Evolutionary conservation across 2,113 vertebrate species (phyloP), one percentile per base, ranked within the genome.

Genomic region (Chloropsis hardwickii): DNA sequence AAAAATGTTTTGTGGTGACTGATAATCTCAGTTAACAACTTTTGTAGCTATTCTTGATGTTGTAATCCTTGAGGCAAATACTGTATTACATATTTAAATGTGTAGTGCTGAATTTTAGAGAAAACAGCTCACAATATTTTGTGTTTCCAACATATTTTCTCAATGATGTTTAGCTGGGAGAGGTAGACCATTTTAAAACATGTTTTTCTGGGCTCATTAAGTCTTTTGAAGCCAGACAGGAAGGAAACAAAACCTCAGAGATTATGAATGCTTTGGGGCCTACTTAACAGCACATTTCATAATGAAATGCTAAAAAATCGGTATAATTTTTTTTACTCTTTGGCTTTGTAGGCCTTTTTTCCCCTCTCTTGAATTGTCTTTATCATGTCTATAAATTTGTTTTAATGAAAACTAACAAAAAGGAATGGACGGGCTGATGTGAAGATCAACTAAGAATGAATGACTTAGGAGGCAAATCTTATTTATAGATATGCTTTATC

Each of bases 211-310:
- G 27, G 54, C 42, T 91, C 56, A 82, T 88, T 91, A 93, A 31
- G n/a, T 44, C 50, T 81, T 80, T 74, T 85, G 65, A 92, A 90
- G 6, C 19, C 62, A 73, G 50, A 70, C 10, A 94, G 28, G 48
- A 60, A 84, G 35, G 69, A 92, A 86, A 83, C 19, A 84, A 92
- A 94, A 80, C 81, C n/a, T 85, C 25, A 61, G 85, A 86, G 62
- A 77, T 50, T 61, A 37, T n/a, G 88, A 90, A 70, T 54, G 58
- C 35, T 94, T 86, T 70, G 67, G 29, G 67, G 11, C 19, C 74
- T 95, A 51, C 15, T 83, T 61, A 88, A 78, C 6, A 86, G 19
- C 27, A 54, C 37, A 13, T 73, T 85, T 66, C 17, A 51, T 70
- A 94, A 87, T 66, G 20, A 82, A 87, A 88, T 54, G 22, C 5